Evolutionary conservation across 2,113 vertebrate species (phyloP), one percentile per base, ranked within the genome.

Genomic region (Psephotus haematonotus): DNA sequence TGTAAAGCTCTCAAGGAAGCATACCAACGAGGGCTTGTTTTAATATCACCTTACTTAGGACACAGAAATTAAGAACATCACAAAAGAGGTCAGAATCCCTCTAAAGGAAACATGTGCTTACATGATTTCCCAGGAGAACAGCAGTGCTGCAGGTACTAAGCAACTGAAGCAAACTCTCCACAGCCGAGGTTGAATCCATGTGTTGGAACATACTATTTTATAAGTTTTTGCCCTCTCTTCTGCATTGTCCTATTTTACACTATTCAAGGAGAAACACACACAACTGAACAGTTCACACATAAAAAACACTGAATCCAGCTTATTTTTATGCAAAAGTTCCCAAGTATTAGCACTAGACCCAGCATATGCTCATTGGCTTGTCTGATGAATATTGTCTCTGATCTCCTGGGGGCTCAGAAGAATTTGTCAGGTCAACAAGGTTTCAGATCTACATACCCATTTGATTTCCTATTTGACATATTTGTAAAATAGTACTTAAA

Each of bases 41-140:
- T 92, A 91, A 72, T 91, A 96, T 83, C 82, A 86, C 85, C 79
- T 92, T 55, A 68, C 72, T 79, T 39, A 83, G 88, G 83, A 86
- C 88, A 95, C 57, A 82, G 80, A 94, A 92, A 94, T 86, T 81
- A 90, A 82, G 19, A 52, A 50, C 17, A 81, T 50, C 49, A 74
- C 75, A 85, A 97, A 96, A 69, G 89, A 91, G 94, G 94, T 92
- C 96, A 96, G 90, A 77, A 93, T 50, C 72, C 64, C 86, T 92
- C 88, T 86, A 33, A 85, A 87, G 65, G 77, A 88, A 91, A 52
- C 49, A 49, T 72, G 46, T 43, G 76, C 76, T 90, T 43, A 69
- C 4, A 19, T 64, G 81, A 88, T 92, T 96, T 96, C 95, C 88
- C 83, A 84, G 69, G 84, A 79, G 83, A 84, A 86, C 0, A 0